A percentile compares a stretch with the other conserved stretches of the same genome.
These are phyloP conservation scores for Perizoma affinitatum DNA, from an alignment of 2,888 invertebrate genomes.

Conservation along the genomic window DNA sequence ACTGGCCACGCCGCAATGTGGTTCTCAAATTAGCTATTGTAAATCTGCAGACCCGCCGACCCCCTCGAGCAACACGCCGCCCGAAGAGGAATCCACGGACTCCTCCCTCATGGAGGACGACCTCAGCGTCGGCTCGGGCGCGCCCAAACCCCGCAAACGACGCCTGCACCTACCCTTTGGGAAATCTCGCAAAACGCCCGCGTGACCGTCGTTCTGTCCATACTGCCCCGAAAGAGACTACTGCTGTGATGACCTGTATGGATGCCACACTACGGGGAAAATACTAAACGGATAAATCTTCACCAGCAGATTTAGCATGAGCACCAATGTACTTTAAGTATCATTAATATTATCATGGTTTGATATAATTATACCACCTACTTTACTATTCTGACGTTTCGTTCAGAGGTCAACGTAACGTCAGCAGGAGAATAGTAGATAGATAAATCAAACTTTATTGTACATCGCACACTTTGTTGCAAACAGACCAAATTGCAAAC, in stretches of 20 bases:
- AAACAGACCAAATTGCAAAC: no score
- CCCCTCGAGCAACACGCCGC: slow-evolving; percentile 67
- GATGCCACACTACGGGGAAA: slow-evolving; percentile 13
- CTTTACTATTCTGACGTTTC: no score
- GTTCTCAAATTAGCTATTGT: not conserved
- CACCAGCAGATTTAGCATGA: no score
- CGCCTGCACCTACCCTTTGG: slow-evolving; percentile 87
- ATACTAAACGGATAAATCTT: not conserved
- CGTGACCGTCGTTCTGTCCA: slow-evolving; percentile 59
- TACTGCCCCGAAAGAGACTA: slow-evolving; percentile 20
- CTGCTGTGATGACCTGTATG: slow-evolving; percentile 25
- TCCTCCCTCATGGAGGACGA: slow-evolving; percentile 88
- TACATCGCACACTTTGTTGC: no score
- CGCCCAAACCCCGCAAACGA: slow-evolving; percentile 82
- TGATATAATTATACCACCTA: no score
- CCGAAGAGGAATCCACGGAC: slow-evolving; percentile 89
- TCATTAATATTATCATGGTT: no score
- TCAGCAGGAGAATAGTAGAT: no score
- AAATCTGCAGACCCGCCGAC: slow-evolving; percentile 51
- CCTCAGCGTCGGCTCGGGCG: slow-evolving; percentile 29
- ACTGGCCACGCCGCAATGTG: no score
- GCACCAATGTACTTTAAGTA: no score
- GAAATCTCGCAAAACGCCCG: slow-evolving; percentile 83
- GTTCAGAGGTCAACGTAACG: no score
- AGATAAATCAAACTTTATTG: no score